phyloP scores from a whole-genome alignment of 2,113 vertebrate species.

The Leptocoma aspasia region DNA sequence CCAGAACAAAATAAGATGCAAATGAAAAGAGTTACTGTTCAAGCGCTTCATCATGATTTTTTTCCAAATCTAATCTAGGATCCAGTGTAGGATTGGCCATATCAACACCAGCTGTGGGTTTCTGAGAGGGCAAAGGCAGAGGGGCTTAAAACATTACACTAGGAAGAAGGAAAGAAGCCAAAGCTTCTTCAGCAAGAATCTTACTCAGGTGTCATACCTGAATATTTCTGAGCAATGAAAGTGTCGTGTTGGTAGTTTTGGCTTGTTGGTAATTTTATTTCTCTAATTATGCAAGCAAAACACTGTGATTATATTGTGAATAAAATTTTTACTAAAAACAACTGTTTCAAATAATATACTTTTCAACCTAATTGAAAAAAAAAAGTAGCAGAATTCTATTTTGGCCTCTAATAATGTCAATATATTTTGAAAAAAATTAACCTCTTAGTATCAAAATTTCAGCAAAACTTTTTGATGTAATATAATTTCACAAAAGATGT shows the following conservation, averaged over 20 bases:
- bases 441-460: neutral
- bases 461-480: neutral
- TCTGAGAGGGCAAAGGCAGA: neutral
- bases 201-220: neutral
- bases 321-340: neutral
- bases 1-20: neutral
- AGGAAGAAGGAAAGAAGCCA: neutral
- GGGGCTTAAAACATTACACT: neutral
- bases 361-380: neutral
- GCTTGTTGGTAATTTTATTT: neutral
- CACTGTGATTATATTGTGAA: neutral
- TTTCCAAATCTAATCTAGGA: neutral
- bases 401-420: neutral
- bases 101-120: neutral
- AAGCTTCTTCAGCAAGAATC: neutral
- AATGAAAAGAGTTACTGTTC: slow-evolving; percentile 41
- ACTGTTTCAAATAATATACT: neutral
- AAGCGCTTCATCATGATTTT: neutral
- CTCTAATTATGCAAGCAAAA: neutral
- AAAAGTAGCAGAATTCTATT: neutral
- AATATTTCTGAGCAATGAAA: neutral
- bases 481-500: neutral
- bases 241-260: neutral
- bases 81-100: neutral
- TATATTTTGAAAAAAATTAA: neutral